A percentile compares a stretch with the other conserved stretches of the same genome.
Conservation (phyloP, 2,797 vertebrate species). For the Coregonus sp. region DNA sequence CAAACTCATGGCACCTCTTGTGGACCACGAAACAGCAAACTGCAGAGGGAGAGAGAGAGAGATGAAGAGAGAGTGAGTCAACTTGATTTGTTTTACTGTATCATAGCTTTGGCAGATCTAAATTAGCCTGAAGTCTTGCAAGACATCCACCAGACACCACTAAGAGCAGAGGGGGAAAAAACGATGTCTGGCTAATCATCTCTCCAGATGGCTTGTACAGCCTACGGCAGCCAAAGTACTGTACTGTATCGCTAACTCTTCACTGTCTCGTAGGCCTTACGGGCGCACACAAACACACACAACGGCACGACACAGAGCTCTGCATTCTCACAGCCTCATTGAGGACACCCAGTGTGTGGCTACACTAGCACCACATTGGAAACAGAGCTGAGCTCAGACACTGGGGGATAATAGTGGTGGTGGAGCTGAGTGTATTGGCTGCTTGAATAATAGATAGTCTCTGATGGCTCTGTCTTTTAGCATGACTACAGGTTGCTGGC, state of each 20-base stretch:
- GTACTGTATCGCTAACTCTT: conserved; percentile 51
- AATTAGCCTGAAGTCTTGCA: not conserved
- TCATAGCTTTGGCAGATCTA: not conserved
- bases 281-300: not conserved
- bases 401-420: not conserved
- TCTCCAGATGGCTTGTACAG: conserved; percentile 61
- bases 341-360: conserved; percentile 20
- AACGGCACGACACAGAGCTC: too few relatives aligned
- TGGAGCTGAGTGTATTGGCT: not conserved
- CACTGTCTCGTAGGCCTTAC: conserved; percentile 28
- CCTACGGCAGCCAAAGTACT: conserved; percentile 48
- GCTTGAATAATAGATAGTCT: conserved; percentile 11
- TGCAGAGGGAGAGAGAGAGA: conserved; percentile 58
- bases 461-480: conserved; percentile 19
- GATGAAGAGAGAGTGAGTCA: conserved; percentile 27
- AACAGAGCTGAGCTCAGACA: conserved; percentile 18
- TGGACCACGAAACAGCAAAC: conserved; percentile 99
- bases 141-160: not conserved
- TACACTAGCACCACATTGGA: not conserved
- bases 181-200: conserved; percentile 46
- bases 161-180: conserved; percentile 12
- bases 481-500: conserved; percentile 13
- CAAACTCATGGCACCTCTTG: conserved; percentile 98
- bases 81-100: conserved; percentile 22
- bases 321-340: conserved; percentile 18